A percentile compares a stretch with the other conserved stretches of the same genome.
Conservation (phyloP, 1,140 invertebrate genomes). For the Drosophila funebris region DNA sequence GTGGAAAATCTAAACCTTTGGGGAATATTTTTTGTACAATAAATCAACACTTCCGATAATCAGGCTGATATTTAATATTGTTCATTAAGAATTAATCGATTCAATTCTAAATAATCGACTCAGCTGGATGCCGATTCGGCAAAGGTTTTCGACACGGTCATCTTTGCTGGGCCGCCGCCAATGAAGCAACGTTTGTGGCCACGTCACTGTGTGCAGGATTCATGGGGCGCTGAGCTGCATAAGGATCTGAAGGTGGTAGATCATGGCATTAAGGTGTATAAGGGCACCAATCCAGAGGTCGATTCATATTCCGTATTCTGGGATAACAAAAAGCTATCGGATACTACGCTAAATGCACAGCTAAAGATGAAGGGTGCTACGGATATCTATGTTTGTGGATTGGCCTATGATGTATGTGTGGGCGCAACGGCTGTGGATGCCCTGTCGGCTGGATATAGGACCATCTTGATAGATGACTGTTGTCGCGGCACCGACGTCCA, state of each 20-base stretch:
- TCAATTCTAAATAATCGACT: too few relatives aligned
- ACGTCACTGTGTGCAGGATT: slow-evolving; percentile 96
- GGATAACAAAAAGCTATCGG: slow-evolving; percentile 96
- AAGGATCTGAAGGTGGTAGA: slow-evolving; percentile 93
- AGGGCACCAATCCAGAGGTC: slow-evolving; percentile 96
- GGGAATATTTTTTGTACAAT: too few relatives aligned
- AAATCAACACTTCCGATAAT: too few relatives aligned
- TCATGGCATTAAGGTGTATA: slow-evolving; percentile 93
- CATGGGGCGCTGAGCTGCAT: slow-evolving; percentile 97
- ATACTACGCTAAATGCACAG: slow-evolving; percentile 93
- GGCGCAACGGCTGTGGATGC: slow-evolving; percentile 95
- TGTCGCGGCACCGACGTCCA: slow-evolving; percentile 93
- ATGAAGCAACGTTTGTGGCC: slow-evolving; percentile 97
- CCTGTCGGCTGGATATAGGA: slow-evolving; percentile 94
- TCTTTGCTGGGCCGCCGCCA: slow-evolving; percentile 93
- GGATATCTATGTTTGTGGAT: slow-evolving; percentile 97
- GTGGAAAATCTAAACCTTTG: too few relatives aligned
- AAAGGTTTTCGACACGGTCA: slow-evolving; percentile 94
- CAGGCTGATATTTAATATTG: too few relatives aligned
- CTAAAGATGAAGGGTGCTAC: slow-evolving; percentile 92
- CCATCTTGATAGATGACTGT: slow-evolving; percentile 95
- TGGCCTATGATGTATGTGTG: slow-evolving; percentile 98
- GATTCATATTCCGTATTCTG: slow-evolving; percentile 99
- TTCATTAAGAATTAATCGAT: too few relatives aligned
- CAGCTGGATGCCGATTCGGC: slow-evolving; percentile 89